Conservation (phyloP, 2,888 invertebrate species). For the Leptinotarsa juncta region DNA sequence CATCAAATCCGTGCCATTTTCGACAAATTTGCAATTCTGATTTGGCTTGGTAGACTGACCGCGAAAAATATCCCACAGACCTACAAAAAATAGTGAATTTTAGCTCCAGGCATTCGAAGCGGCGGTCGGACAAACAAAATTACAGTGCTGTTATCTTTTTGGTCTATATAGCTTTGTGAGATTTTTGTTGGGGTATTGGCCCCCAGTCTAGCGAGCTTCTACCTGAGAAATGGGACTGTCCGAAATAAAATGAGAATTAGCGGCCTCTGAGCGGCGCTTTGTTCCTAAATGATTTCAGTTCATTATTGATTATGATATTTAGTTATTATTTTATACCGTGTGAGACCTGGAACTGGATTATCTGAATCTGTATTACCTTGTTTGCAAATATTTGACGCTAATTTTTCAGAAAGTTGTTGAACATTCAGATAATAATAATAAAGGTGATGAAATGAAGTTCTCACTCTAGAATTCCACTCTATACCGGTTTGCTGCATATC, state of each 20-base stretch:
- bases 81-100: constrained; percentile 43
- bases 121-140: constrained; percentile 42
- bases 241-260: not conserved
- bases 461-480: too few relatives aligned
- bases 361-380: too few relatives aligned
- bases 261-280: not conserved
- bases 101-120: constrained; percentile 22
- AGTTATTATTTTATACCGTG: not conserved
- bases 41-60: constrained; percentile 37
- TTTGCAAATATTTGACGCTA: too few relatives aligned
- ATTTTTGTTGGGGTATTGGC: constrained; percentile 35
- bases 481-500: too few relatives aligned
- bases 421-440: too few relatives aligned
- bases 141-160: constrained; percentile 36
- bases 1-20: constrained; percentile 43
- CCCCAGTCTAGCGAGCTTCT: constrained; percentile 15
- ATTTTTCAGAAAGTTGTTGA: too few relatives aligned
- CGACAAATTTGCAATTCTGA: constrained; percentile 48
- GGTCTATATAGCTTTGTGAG: constrained; percentile 36
- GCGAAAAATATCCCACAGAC: constrained; percentile 38
- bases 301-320: not conserved
- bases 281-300: constrained; percentile 6
- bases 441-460: too few relatives aligned
- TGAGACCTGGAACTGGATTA: too few relatives aligned
- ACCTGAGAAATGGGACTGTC: constrained; percentile 27